Conservation (phyloP, 2,888 invertebrate species). For the Pterobdella sp. region DNA sequence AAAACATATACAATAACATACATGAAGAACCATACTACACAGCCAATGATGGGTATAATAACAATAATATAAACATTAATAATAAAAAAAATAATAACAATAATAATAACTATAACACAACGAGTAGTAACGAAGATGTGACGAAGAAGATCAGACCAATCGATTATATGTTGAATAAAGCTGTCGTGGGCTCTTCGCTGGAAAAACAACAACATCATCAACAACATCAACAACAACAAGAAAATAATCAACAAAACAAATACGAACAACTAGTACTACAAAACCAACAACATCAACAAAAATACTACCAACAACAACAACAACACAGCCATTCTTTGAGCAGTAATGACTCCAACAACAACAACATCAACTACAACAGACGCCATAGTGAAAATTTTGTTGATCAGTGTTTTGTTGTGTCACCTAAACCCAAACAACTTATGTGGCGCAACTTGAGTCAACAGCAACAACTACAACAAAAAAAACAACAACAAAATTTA, state of each 20-base stretch:
- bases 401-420: too few relatives aligned
- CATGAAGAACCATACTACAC: too few relatives aligned
- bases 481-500: not conserved
- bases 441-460: too few relatives aligned
- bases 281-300: not conserved
- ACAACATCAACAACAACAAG: not conserved
- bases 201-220: too few relatives aligned
- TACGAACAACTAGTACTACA: not conserved
- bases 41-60: not conserved
- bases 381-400: too few relatives aligned
- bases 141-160: slow-evolving; percentile 32
- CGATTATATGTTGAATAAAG: slow-evolving; percentile 35
- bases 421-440: too few relatives aligned
- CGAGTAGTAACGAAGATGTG: not conserved
- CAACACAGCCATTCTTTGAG: not conserved
- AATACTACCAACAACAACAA: not conserved
- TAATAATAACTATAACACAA: not conserved
- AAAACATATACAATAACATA: too few relatives aligned
- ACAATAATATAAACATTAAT: not conserved
- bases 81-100: not conserved
- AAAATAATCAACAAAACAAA: slow-evolving; percentile 9
- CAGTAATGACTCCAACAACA: not conserved
- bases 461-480: not conserved
- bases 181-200: not conserved
- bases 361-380: not conserved